Conservation (phyloP, 2,888 invertebrate genomes). For the Temnothorax ravouxi region DNA sequence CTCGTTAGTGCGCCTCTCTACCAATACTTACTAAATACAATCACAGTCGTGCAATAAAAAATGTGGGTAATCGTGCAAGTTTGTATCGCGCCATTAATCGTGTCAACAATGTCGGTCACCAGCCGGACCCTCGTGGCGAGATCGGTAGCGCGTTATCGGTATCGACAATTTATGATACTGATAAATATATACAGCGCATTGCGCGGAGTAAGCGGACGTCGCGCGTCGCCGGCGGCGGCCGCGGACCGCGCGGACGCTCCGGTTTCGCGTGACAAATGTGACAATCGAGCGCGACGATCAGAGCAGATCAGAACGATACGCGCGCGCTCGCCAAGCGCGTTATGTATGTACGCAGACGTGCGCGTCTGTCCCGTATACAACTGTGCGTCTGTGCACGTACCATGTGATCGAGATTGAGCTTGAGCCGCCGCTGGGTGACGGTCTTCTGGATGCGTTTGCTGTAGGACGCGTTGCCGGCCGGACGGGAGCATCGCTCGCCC, state of each 20-base stretch:
- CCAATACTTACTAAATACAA: neutral
- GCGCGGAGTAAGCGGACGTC: too few species aligned
- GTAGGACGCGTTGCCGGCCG: conserved; percentile 98
- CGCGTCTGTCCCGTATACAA: neutral
- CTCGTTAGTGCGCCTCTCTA: neutral
- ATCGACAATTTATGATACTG: neutral
- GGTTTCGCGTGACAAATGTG: too few species aligned
- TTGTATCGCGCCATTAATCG: neutral
- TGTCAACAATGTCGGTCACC: neutral
- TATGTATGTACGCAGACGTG: neutral
- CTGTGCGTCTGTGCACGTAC: conserved; percentile 85
- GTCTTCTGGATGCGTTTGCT: conserved; percentile 99
- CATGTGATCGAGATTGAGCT: conserved; percentile 94
- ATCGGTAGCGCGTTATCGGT: neutral
- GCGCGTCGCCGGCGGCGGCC: too few species aligned
- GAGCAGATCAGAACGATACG: neutral
- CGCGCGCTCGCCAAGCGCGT: neutral
- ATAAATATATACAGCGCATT: too few species aligned
- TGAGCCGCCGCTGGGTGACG: conserved; percentile 95
- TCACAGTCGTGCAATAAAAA: too few species aligned
- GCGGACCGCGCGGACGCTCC: too few species aligned
- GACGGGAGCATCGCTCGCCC: conserved; percentile 94
- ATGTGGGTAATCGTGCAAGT: neutral
- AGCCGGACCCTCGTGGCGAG: neutral
- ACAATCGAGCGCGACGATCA: too few species aligned